Percentiles rank a stretch among this genome's conserved stretches.
Conservation (phyloP, 92 coral and sea anemone genomes). For the Porites evermanni region DNA sequence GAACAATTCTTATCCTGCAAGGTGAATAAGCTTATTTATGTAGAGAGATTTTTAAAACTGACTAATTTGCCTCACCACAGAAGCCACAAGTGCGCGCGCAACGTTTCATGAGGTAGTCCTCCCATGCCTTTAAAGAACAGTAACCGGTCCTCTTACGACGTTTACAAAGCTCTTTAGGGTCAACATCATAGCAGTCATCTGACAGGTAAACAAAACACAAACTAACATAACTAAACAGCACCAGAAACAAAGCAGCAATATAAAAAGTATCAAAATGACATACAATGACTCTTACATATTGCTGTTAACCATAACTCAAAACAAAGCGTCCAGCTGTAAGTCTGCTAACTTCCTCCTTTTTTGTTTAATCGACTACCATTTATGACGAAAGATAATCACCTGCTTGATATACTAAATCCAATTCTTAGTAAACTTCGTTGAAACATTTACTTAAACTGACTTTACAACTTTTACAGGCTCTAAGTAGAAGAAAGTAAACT, state of each 20-base stretch:
- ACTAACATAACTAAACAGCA: too few species aligned
- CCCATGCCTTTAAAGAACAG: conserved; percentile 15
- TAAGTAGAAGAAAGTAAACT: background rate
- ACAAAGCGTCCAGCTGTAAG: too few species aligned
- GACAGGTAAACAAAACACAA: background rate
- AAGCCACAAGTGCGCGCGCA: conserved; percentile 25
- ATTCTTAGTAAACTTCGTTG: too few species aligned
- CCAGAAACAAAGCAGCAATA: too few species aligned
- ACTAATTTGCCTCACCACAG: conserved; percentile 16
- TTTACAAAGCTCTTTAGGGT: conserved; percentile 33
- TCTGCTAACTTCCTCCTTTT: too few species aligned
- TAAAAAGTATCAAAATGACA: too few species aligned
- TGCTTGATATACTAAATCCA: too few species aligned
- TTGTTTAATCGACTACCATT: too few species aligned
- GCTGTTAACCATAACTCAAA: too few species aligned
- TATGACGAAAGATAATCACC: too few species aligned
- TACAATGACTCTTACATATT: too few species aligned
- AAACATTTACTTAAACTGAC: background rate
- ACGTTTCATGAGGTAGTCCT: conserved; percentile 21
- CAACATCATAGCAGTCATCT: conserved; percentile 35
- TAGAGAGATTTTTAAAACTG: too few species aligned
- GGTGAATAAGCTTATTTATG: background rate
- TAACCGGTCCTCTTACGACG: conserved; percentile 33
- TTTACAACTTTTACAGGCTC: background rate
- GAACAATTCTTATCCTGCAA: background rate